Conservation (phyloP, 1,140 invertebrate genomes). For the Ephestia elutella region DNA sequence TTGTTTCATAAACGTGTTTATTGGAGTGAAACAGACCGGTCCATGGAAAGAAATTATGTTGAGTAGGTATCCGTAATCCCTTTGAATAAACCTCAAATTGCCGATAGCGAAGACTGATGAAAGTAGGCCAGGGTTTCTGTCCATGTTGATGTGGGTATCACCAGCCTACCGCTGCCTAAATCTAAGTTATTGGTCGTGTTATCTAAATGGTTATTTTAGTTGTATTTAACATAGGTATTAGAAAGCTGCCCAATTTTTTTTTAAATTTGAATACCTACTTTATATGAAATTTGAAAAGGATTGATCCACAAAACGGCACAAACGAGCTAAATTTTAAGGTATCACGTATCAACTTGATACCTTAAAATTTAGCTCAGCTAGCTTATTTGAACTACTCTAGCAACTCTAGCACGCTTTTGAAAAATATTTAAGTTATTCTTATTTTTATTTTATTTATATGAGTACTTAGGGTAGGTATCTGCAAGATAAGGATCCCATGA, state of each 20-base stretch:
- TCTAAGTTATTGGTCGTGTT: constrained; percentile 35
- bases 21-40: constrained; percentile 10
- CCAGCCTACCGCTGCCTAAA: constrained; percentile 16
- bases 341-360: too few species aligned
- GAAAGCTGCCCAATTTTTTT: too few species aligned
- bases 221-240: background rate
- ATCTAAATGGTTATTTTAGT: constrained; percentile 13
- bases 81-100: constrained; percentile 18
- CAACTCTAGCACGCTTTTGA: too few species aligned
- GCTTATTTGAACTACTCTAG: too few species aligned
- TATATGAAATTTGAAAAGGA: too few species aligned
- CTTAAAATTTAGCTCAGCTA: too few species aligned
- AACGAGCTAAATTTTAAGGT: too few species aligned
- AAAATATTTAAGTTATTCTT: too few species aligned
- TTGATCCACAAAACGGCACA: too few species aligned
- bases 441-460: too few species aligned
- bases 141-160: constrained; percentile 16
- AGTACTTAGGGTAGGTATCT: background rate
- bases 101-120: constrained; percentile 18
- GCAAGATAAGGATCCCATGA: constrained; percentile 12
- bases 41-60: constrained; percentile 11
- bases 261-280: too few species aligned
- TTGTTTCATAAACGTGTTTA: constrained; percentile 6
- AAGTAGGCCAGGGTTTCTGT: constrained; percentile 33
- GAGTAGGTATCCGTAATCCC: constrained; percentile 17